Evolutionary conservation across 2,113 vertebrate species (phyloP), one percentile per base, ranked within the genome.

Genomic region (Ploceus nigricollis): DNA sequence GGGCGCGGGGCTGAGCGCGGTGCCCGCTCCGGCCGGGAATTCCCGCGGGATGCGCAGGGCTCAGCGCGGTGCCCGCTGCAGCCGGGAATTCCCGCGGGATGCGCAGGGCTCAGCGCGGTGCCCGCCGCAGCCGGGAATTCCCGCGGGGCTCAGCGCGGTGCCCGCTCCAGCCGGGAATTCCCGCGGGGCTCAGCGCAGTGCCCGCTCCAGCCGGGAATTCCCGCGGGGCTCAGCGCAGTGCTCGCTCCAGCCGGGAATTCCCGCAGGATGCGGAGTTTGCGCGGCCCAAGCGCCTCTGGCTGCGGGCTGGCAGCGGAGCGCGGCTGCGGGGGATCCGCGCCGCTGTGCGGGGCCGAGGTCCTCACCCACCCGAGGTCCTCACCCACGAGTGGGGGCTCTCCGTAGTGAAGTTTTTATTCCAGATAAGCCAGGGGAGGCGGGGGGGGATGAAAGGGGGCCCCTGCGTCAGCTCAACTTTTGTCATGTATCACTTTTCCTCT

Each of bases 401-500:
- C 2, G 53, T 9, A 1, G 40, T 3, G 86, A 42, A 91, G 40
- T 69, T 93, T 94, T 72, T 76, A 48, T 76, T 76, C 18, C 57
- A 39, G 61, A 68, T 71, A 82, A 95, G 15, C 5, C 3, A 12
- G 7, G 15, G 2, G 24, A 13, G 9, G 13, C n/a, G 2, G 16
- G 2, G 20, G 3, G 11, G 44, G 37, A 76, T 76, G 22, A 90
- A 90, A 44, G 47, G 45, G n/a, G 37, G 20, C 3, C 63, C 63
- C 66, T 5, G 7, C 18, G 2, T 7, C 80, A 53, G 81, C 56
- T 87, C 90, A 92, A 96, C 94, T 97, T 97, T 97, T 92, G 90
- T 82, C 95, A 76, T 91, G 94, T 96, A 96, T 90, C 94, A 91
- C 73, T 96, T 95, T 95, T 95, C 96, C 90, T 92, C 91, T 95